These are phyloP conservation scores for Branchinecta sandiegonensis DNA, from an alignment of 2,888 invertebrate genomes.

Conservation along the genomic window DNA sequence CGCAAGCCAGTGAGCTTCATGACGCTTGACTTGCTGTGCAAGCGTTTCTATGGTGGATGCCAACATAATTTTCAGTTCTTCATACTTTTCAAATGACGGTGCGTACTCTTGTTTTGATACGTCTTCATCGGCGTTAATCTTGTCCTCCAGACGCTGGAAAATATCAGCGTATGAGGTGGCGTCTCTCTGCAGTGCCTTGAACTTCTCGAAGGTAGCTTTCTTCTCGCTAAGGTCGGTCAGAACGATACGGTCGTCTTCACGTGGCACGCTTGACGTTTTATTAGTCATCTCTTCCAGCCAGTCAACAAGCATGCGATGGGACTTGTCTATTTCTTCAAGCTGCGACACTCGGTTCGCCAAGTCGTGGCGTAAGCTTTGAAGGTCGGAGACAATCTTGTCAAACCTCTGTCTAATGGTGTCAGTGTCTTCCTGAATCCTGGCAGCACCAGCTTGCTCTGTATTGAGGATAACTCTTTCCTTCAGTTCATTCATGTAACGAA, in stretches of 20 bases:
- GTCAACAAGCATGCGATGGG: conserved; percentile 59
- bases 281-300: conserved; percentile 80
- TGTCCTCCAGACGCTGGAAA: conserved; percentile 57
- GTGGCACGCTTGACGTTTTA: conserved; percentile 48
- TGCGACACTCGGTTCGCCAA: conserved; percentile 26
- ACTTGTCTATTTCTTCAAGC: conserved; percentile 56
- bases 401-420: conserved; percentile 76
- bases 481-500: conserved; percentile 68
- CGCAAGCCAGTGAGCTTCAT: conserved; percentile 70
- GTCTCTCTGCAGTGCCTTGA: conserved; percentile 64
- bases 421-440: conserved; percentile 79
- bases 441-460: conserved; percentile 73
- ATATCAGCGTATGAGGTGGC: conserved; percentile 62
- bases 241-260: conserved; percentile 45
- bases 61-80: conserved; percentile 41
- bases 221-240: conserved; percentile 81
- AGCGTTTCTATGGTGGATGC: conserved; percentile 34
- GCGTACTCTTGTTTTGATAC: conserved; percentile 47
- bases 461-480: conserved; percentile 87
- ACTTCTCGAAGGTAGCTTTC: conserved; percentile 72
- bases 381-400: conserved; percentile 65
- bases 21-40: conserved; percentile 67
- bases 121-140: conserved; percentile 52
- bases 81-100: conserved; percentile 53
- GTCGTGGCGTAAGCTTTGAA: conserved; percentile 40